Evolutionary conservation across 2,113 vertebrate species (phyloP), one percentile per base, ranked within the genome.

Genomic region (Gymnobelideus leadbeateri): DNA sequence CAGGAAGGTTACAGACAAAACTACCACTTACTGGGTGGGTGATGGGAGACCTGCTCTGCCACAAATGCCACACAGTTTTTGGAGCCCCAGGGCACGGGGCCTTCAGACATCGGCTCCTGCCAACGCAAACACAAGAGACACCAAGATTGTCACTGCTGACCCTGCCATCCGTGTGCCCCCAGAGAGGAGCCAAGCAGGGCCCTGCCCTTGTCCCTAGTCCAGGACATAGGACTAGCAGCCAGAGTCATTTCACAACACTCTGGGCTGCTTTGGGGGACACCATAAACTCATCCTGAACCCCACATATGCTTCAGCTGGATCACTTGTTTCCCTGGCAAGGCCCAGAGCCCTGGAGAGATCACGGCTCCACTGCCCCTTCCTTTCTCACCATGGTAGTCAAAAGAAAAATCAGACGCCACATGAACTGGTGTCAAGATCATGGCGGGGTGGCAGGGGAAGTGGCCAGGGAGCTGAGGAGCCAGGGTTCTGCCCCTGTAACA

Each of bases 21-120:
- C 53, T 93, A 53, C 90, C 52, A 99, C 99, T 99, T 98, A 99
- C 99, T 99, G 96, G 99, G 99, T 84, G 99, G 99, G 97, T 99
- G 99, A 98, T 99, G 99, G 97, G 99, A 99, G 98, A 99, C 99
- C 99, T 99, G 99, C 98, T 99, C 99, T 94, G 99, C 99, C 98
- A 99, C 99, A 92, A 99, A 99, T 2, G 99, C 99, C 92, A 99
- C 99, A 47, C 98, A 99, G 98, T 98, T 99, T 97, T 98, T 98
- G 91, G 99, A 99, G 98, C 99, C 99, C 99, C 99, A 99, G 0
- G 99, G 99, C 92, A 99, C 98, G 37, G 99, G 99, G 96, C 99
- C 99, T 54, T 99, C 99, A n/a, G 99, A 99, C 93, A 99, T 98
- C 0, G 99, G 97, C 95, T 99, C 99, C 99, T 99, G 98, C 4